A percentile compares a stretch with the other conserved stretches of the same genome.
These are phyloP conservation scores for Homalodisca vitripennis DNA, from an alignment of 1,140 invertebrate genomes.

Conservation along the genomic window DNA sequence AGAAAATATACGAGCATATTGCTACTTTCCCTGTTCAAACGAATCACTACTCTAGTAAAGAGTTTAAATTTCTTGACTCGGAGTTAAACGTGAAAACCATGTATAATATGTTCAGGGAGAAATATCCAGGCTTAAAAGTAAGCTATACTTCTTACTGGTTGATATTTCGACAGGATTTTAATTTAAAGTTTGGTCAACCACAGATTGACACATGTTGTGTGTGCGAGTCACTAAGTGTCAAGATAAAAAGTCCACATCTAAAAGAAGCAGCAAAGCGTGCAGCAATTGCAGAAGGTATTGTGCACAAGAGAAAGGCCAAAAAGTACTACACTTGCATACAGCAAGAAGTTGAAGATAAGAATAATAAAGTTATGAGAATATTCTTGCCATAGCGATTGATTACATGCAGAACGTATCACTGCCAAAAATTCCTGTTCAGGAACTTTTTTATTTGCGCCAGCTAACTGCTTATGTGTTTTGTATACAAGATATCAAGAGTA, in stretches of 20 bases:
- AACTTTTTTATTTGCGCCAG: too few species aligned
- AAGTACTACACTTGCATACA: conserved; percentile 43
- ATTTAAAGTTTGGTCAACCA: conserved; percentile 22
- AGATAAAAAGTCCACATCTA: conserved; percentile 18
- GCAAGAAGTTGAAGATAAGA: neutral
- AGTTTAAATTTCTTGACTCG: neutral
- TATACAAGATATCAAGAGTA: too few species aligned
- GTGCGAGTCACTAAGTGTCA: conserved; percentile 25
- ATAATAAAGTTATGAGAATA: too few species aligned
- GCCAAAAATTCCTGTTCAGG: too few species aligned
- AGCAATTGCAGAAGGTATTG: conserved; percentile 37
- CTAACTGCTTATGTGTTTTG: too few species aligned
- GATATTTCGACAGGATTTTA: neutral
- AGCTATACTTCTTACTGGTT: neutral
- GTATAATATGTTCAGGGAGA: neutral
- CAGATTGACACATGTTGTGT: conserved; percentile 28
- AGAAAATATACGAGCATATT: conserved; percentile 1
- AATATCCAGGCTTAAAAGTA: neutral
- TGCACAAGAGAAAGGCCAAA: conserved; percentile 38
- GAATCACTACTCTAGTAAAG: neutral
- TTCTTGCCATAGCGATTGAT: too few species aligned
- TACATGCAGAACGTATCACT: too few species aligned
- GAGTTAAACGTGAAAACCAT: conserved; percentile 5
- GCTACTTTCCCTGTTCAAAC: neutral
- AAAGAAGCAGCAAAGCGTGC: neutral